A percentile compares a stretch with the other conserved stretches of the same genome.
Evolutionary conservation across 2,888 invertebrate genomes (phyloP).

Genomic region (Therioaphis trifolii): DNA sequence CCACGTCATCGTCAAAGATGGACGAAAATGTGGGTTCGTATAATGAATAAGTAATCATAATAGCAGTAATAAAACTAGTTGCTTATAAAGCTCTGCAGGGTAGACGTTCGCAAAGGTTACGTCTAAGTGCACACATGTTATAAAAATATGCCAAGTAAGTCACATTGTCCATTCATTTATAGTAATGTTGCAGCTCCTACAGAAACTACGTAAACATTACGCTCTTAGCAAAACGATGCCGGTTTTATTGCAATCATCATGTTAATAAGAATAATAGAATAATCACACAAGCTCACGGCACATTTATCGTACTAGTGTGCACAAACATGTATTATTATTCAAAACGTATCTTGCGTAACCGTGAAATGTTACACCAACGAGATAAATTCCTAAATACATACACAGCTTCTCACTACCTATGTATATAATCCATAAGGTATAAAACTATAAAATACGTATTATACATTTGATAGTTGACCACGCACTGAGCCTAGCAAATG

Average conservation of each 20-base stretch:
- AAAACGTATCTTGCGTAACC: neutral
- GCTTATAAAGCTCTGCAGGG: neutral
- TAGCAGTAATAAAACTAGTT: slow-evolving; percentile 7
- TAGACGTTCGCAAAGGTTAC: neutral
- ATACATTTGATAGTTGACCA: neutral
- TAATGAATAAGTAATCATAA: neutral
- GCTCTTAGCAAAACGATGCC: neutral
- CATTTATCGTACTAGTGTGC: neutral
- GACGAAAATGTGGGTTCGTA: too few relatives aligned
- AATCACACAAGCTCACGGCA: too few relatives aligned
- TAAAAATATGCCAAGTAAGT: neutral
- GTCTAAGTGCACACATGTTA: neutral
- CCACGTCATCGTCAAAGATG: neutral
- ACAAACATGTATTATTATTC: neutral
- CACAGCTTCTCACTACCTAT: neutral
- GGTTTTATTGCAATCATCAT: neutral
- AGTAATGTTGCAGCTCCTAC: neutral
- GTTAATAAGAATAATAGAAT: too few relatives aligned
- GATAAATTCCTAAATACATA: neutral
- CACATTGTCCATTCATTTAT: neutral
- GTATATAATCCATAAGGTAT: neutral
- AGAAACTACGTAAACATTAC: neutral
- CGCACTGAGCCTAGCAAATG: neutral
- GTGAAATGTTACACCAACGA: neutral
- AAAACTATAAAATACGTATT: neutral